Evolutionary conservation across 2,797 vertebrate species (phyloP).

Genomic region (Myioborus miniatus): DNA sequence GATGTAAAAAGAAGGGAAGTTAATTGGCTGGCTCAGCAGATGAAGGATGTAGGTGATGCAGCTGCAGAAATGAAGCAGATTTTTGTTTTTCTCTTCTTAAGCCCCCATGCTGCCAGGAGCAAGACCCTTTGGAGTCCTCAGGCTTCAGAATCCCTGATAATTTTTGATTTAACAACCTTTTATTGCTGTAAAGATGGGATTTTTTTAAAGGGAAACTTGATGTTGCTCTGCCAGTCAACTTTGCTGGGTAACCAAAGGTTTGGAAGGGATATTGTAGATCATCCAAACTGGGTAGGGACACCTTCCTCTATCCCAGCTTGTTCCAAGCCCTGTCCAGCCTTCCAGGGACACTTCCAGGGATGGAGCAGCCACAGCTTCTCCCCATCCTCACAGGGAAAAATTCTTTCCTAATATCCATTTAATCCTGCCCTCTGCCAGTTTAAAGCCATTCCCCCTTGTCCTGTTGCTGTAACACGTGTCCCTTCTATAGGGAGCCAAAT

Average conservation of each 20-base stretch:
- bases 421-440: not conserved
- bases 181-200: not conserved
- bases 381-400: not conserved
- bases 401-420: not conserved
- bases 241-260: not conserved
- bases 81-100: not conserved
- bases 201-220: not conserved
- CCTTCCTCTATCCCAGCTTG: accelerated
- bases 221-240: not conserved
- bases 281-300: not conserved
- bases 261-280: not conserved
- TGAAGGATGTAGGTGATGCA: not conserved
- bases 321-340: accelerated
- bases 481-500: not conserved
- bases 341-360: not conserved
- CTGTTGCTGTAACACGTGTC: accelerated
- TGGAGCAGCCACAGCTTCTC: not conserved
- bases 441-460: not conserved
- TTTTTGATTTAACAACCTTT: not conserved
- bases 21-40: not conserved
- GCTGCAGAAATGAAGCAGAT: not conserved
- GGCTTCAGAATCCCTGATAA: not conserved
- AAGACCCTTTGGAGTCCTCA: not conserved
- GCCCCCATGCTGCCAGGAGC: not conserved
- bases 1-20: not conserved